Evolutionary conservation across 37 sponge, comb jelly and placozoan genomes (phyloP), one percentile per base, ranked within the genome.

Genomic region (Halisarca cf. caerulea): DNA sequence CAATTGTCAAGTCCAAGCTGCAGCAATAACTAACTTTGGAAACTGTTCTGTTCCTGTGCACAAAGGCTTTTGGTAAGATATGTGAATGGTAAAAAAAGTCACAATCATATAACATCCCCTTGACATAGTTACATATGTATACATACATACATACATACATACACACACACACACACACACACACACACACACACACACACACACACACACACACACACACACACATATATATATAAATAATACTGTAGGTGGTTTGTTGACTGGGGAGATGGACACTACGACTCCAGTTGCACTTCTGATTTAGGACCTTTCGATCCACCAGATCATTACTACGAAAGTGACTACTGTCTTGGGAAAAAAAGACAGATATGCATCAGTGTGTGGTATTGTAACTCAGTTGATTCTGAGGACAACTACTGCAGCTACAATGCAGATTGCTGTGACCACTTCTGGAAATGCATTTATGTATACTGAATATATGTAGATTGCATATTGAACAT

Each of bases 161-260:
- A n/a, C n/a, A n/a, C n/a, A n/a, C n/a, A n/a, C n/a, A n/a, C n/a
- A n/a, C n/a, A n/a, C n/a, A n/a, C n/a, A n/a, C n/a, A n/a, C n/a
- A n/a, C n/a, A n/a, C n/a, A n/a, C n/a, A n/a, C n/a, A n/a, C n/a
- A n/a, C n/a, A n/a, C n/a, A n/a, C n/a, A n/a, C n/a, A n/a, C n/a
- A n/a, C n/a, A n/a, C n/a, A n/a, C n/a, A n/a, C n/a, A n/a, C n/a
- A n/a, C n/a, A n/a, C n/a, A n/a, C n/a, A n/a, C n/a, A n/a, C n/a
- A n/a, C n/a, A n/a, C n/a, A n/a, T n/a, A n/a, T n/a, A 23, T 47
- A 30, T 34, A 32, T 2, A 17, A 68, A 28, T 68, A 30, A 24
- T 68, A 34, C 34, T 30, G 35, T 27, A 68, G 69, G 69, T 68
- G 69, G 69, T 68, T 28, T 68, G 69, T 68, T 68, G 69, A 30